Conservation (phyloP, 2,888 invertebrate genomes). For the Drosophila kuntzei region DNA sequence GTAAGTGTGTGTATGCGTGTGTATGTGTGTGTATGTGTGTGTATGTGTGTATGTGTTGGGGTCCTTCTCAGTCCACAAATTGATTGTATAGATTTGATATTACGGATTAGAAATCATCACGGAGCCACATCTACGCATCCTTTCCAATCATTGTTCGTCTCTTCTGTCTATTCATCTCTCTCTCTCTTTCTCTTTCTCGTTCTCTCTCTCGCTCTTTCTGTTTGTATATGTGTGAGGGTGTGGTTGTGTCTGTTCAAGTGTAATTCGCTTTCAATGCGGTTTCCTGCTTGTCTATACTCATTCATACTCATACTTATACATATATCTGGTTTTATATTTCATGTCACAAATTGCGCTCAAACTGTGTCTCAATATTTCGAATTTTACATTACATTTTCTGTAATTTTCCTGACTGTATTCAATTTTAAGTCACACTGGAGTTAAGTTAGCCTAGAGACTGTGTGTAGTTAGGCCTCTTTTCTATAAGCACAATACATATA, state of each 20-base stretch:
- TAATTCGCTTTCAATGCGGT: constrained; percentile 23
- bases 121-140: constrained; percentile 56
- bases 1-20: not conserved
- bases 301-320: not conserved
- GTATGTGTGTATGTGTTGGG: not conserved
- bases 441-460: constrained; percentile 4
- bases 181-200: not conserved
- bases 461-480: constrained; percentile 31
- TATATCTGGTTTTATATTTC: constrained; percentile 18
- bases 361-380: constrained; percentile 23
- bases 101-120: constrained; percentile 74
- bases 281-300: constrained; percentile 10
- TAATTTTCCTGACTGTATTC: constrained; percentile 48
- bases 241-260: constrained; percentile 11
- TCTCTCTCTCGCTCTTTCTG: not conserved
- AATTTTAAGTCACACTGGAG: constrained; percentile 36
- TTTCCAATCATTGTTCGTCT: constrained; percentile 15
- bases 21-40: not conserved
- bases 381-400: constrained; percentile 14
- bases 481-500: constrained; percentile 5
- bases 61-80: constrained; percentile 53
- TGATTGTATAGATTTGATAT: constrained; percentile 78
- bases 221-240: not conserved
- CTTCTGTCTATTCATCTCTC: not conserved
- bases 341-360: constrained; percentile 26